Percentiles rank a stretch among this genome's conserved stretches.
Conservation (phyloP, 2,797 vertebrate genomes). For the Pagetopsis macropterus region DNA sequence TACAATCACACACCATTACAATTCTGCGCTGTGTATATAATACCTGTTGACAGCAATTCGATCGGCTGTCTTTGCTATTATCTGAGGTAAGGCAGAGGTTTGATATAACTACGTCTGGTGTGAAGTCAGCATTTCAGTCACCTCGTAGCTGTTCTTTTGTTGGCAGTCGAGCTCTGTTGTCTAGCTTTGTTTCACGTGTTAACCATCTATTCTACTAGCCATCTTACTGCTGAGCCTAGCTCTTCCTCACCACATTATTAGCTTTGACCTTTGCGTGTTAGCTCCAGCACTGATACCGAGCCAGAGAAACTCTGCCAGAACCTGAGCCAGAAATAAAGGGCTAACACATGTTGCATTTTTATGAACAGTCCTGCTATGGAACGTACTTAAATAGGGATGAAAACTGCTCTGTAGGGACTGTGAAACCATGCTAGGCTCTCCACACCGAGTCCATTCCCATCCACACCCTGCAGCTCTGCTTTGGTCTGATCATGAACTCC, state of each 20-base stretch:
- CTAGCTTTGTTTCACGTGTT: slow-evolving; percentile 41
- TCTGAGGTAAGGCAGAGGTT: slow-evolving; percentile 37
- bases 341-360: slow-evolving; percentile 77
- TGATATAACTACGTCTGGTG: neutral
- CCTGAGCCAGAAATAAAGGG: slow-evolving; percentile 75
- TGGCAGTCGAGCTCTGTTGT: slow-evolving; percentile 38
- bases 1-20: slow-evolving; percentile 52
- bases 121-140: slow-evolving; percentile 56
- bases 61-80: slow-evolving; percentile 26
- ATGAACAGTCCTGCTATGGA: slow-evolving; percentile 58
- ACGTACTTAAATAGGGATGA: slow-evolving; percentile 43
- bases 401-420: slow-evolving; percentile 59
- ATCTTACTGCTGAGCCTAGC: slow-evolving; percentile 57
- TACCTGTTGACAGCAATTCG: slow-evolving; percentile 47
- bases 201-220: slow-evolving; percentile 33
- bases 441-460: slow-evolving; percentile 31
- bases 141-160: slow-evolving; percentile 33
- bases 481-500: slow-evolving; percentile 27
- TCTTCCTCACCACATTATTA: slow-evolving; percentile 71
- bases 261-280: slow-evolving; percentile 70
- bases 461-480: slow-evolving; percentile 53
- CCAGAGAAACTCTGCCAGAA: slow-evolving; percentile 65
- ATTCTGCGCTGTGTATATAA: slow-evolving; percentile 31
- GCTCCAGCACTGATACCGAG: slow-evolving; percentile 54
- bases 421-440: slow-evolving; percentile 54